phyloP scores from a whole-genome alignment of 2,888 invertebrate genomes.

The Microctonus aethiopoides region DNA sequence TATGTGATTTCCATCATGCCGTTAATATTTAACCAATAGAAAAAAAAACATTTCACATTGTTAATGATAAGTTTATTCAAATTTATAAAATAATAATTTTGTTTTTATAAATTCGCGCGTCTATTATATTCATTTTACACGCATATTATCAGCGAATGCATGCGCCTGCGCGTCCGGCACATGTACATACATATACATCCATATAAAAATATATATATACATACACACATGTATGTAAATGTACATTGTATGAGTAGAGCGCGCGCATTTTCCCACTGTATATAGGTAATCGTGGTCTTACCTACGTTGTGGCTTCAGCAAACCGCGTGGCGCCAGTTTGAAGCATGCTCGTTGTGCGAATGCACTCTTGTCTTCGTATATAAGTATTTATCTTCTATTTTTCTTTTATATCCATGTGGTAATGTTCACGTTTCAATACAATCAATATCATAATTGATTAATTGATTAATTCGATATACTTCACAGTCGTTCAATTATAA shows the following conservation, averaged over 20 bases:
- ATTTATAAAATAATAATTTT: no score
- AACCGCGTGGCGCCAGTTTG: constrained; percentile 66
- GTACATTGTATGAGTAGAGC: not conserved
- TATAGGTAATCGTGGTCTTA: constrained; percentile 46
- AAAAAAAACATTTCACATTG: no score
- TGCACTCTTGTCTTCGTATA: constrained; percentile 54
- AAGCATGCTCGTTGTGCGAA: constrained; percentile 64
- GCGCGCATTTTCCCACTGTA: constrained; percentile 24
- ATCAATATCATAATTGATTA: no score
- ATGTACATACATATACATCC: constrained; percentile 15
- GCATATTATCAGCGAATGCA: not conserved
- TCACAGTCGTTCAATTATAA: no score
- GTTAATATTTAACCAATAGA: not conserved
- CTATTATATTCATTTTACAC: constrained; percentile 22
- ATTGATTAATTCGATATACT: no score
- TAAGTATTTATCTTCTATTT: not conserved
- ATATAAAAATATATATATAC: no score
- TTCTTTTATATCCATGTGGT: no score
- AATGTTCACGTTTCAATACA: no score
- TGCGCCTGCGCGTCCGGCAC: constrained; percentile 29
- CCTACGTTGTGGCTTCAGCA: constrained; percentile 52
- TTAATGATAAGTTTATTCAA: no score
- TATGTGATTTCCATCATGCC: not conserved
- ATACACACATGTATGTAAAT: no score
- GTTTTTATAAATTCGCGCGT: not conserved